Percentiles rank a stretch among this genome's conserved stretches.
Evolutionary conservation across 2,888 invertebrate species (phyloP).

Genomic region (Gisinianus flammeolus): DNA sequence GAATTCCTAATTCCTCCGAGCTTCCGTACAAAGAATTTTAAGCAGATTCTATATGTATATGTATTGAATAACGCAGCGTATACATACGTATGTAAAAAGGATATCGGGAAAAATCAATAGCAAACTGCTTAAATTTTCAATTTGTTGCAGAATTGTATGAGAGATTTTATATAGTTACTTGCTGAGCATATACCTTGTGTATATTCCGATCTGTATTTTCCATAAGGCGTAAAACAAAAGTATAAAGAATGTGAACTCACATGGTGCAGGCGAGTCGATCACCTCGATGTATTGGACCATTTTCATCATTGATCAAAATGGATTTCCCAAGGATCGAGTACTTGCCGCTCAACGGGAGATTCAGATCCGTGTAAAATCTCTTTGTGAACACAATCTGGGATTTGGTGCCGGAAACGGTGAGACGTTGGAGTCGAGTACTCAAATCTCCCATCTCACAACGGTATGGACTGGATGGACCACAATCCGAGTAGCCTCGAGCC

Average conservation of each 20-base stretch:
- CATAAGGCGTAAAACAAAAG: no score
- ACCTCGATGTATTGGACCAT: conserved; percentile 84
- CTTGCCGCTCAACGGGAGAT: conserved; percentile 77
- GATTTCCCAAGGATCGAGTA: conserved; percentile 79
- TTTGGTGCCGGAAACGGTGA: conserved; percentile 78
- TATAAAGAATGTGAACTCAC: conserved; percentile 65
- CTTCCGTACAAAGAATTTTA: no score
- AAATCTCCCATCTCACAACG: conserved; percentile 75
- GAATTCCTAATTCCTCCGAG: no score
- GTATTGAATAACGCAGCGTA: no score
- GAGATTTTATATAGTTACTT: no score
- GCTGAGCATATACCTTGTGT: no score
- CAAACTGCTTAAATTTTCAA: no score
- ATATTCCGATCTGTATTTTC: no score
- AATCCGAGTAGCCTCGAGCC: conserved; percentile 60
- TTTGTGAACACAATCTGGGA: conserved; percentile 71
- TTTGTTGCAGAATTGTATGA: no score
- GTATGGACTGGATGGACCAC: conserved; percentile 61
- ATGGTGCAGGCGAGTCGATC: conserved; percentile 86
- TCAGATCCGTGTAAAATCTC: conserved; percentile 77
- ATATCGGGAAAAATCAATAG: no score
- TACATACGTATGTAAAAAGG: no score
- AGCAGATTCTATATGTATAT: no score
- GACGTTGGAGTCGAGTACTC: conserved; percentile 61
- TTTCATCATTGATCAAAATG: conserved; percentile 84